A percentile compares a stretch with the other conserved stretches of the same genome.
These are phyloP conservation scores for Porites lutea DNA, from an alignment of 64 coral and sea anemone genomes.

Conservation along the genomic window DNA sequence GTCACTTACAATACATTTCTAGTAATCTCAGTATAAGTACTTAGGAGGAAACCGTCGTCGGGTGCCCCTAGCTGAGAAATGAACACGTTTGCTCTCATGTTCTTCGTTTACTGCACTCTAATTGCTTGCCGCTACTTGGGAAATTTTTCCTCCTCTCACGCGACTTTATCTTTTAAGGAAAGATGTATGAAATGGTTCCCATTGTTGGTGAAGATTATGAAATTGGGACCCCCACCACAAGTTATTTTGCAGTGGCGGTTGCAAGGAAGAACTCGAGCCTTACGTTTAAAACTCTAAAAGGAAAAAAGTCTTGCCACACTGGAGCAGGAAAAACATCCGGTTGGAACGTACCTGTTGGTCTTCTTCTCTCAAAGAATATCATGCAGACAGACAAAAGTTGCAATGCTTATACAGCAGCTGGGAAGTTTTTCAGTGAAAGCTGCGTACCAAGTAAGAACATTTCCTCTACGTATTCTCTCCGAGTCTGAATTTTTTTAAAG, in stretches of 20 bases:
- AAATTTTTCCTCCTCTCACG: not conserved
- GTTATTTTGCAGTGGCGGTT: conserved; percentile 72
- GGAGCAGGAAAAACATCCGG: conserved; percentile 64
- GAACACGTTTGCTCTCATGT: no score
- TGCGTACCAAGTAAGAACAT: conserved; percentile 73
- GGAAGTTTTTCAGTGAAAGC: conserved; percentile 59
- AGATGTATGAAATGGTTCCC: conserved; percentile 42
- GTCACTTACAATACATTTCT: no score
- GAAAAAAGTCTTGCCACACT: conserved; percentile 75
- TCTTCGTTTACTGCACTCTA: no score
- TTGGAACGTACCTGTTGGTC: conserved; percentile 65
- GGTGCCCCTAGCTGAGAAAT: no score
- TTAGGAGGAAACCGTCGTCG: no score
- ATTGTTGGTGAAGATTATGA: conserved; percentile 45
- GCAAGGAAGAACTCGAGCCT: conserved; percentile 23
- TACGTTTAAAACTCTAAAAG: conserved; percentile 48
- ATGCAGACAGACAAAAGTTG: conserved; percentile 24
- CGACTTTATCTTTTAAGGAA: conserved; percentile 13
- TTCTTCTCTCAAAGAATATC: conserved; percentile 5
- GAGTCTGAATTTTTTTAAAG: no score
- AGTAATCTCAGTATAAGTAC: no score
- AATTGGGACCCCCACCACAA: not conserved
- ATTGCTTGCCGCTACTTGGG: no score
- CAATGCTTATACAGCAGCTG: conserved; percentile 15
- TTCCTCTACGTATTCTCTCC: not conserved